A percentile compares a stretch with the other conserved stretches of the same genome.
These are phyloP conservation scores for Pteruthius melanotis DNA, from an alignment of 2,113 vertebrate genomes.

Conservation along the genomic window DNA sequence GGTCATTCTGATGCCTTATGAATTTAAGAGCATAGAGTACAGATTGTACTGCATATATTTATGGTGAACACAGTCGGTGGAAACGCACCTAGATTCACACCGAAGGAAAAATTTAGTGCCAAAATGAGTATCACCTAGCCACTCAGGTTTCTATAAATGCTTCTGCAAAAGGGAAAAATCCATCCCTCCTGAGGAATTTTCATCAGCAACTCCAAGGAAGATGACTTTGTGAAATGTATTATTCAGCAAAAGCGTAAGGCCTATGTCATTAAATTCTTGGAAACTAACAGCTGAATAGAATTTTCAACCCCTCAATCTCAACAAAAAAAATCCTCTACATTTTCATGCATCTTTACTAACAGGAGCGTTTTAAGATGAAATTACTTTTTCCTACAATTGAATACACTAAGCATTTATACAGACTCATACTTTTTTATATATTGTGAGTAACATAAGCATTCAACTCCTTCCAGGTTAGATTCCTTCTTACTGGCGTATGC, in stretches of 20 bases:
- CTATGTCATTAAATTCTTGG: neutral
- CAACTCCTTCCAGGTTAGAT: neutral
- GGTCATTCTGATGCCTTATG: neutral
- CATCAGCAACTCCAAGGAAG: neutral
- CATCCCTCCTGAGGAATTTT: neutral
- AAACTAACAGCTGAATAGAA: neutral
- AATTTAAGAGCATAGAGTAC: neutral
- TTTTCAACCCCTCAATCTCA: neutral
- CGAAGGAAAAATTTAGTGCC: neutral
- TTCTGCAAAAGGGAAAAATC: neutral
- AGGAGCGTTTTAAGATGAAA: neutral
- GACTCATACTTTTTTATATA: neutral
- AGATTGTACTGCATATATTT: neutral
- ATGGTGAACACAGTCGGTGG: fast-evolving
- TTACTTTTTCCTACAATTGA: neutral
- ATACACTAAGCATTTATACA: neutral
- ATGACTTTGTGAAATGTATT: neutral
- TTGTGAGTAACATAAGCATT: neutral
- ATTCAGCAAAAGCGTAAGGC: neutral
- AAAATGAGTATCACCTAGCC: neutral
- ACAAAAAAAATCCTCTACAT: neutral
- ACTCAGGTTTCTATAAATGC: neutral
- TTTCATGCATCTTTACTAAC: neutral
- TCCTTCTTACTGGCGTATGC: neutral
- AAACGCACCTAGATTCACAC: neutral